Percentiles rank a stretch among this genome's conserved stretches.
Evolutionary conservation across 1,140 invertebrate species (phyloP).

Genomic region (Thalassaphorura encarpata): DNA sequence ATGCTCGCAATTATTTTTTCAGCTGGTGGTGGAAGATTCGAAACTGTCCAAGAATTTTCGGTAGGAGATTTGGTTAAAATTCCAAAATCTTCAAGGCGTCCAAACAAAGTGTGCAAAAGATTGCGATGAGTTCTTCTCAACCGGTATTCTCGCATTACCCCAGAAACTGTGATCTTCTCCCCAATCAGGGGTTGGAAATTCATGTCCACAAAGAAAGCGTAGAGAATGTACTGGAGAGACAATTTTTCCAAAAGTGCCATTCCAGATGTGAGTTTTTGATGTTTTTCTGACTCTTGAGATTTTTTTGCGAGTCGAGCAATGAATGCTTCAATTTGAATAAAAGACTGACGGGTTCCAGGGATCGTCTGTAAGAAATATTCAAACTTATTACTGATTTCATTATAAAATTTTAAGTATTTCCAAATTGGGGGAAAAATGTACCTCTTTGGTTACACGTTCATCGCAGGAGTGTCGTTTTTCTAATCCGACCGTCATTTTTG

Average conservation of each 20-base stretch:
- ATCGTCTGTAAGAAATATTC: no score
- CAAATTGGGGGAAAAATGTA: no score
- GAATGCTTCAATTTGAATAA: no score
- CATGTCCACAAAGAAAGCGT: slow-evolving; percentile 3
- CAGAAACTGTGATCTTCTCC: background rate
- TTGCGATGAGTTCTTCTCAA: background rate
- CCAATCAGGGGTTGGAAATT: background rate
- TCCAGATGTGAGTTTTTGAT: background rate
- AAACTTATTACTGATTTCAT: no score
- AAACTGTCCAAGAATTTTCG: background rate
- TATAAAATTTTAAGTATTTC: no score
- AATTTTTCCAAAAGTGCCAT: background rate
- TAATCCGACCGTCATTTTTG: no score
- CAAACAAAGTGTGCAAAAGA: slow-evolving; percentile 1
- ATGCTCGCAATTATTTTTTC: background rate
- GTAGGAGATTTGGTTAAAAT: background rate
- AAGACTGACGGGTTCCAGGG: no score
- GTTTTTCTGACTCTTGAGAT: background rate
- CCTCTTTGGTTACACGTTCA: no score
- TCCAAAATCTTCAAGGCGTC: background rate
- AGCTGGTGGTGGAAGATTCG: background rate
- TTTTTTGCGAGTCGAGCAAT: background rate
- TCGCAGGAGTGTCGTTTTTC: no score
- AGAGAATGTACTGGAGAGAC: background rate
- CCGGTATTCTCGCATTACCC: slow-evolving; percentile 1